phyloP scores from a whole-genome alignment of 1,140 invertebrate species.

The Drosophila mojavensis region DNA sequence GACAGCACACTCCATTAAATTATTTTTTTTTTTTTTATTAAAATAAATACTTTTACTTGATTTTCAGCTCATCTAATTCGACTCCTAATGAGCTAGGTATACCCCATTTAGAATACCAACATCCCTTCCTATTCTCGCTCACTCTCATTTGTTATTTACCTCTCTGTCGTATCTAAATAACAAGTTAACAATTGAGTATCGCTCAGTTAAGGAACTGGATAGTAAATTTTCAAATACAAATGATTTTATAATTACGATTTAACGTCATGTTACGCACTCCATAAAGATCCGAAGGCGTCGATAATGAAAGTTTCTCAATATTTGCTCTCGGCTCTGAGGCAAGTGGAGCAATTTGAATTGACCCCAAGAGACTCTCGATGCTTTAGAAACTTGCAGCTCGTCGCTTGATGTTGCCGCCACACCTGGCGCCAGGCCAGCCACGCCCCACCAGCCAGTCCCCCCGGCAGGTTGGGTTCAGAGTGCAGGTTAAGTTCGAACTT shows the following conservation, averaged over 20 bases:
- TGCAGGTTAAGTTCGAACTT: constrained; percentile 6
- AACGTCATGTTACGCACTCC: constrained; percentile 1
- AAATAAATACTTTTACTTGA: too few species aligned
- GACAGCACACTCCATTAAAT: too few species aligned
- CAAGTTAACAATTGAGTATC: too few species aligned
- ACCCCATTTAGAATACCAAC: too few species aligned
- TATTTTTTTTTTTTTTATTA: too few species aligned
- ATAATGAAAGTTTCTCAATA: constrained; percentile 11
- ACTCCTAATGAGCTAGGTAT: too few species aligned
- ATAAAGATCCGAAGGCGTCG: not conserved
- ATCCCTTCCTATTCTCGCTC: too few species aligned
- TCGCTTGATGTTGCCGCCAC: constrained; percentile 15
- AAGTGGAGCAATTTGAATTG: constrained; percentile 6
- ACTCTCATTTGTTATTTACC: too few species aligned
- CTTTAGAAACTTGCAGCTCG: not conserved
- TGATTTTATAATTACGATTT: constrained; percentile 29
- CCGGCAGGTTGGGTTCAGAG: not conserved
- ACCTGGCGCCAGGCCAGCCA: constrained; percentile 26
- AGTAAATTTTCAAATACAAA: not conserved
- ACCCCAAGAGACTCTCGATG: not conserved
- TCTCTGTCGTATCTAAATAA: too few species aligned
- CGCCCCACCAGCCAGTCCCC: not conserved
- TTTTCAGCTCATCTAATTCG: too few species aligned
- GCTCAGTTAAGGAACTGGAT: too few species aligned
- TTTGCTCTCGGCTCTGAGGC: not conserved